These are phyloP conservation scores for Erpobdella octoculata DNA, from an alignment of 2,888 invertebrate species.

Conservation along the genomic window DNA sequence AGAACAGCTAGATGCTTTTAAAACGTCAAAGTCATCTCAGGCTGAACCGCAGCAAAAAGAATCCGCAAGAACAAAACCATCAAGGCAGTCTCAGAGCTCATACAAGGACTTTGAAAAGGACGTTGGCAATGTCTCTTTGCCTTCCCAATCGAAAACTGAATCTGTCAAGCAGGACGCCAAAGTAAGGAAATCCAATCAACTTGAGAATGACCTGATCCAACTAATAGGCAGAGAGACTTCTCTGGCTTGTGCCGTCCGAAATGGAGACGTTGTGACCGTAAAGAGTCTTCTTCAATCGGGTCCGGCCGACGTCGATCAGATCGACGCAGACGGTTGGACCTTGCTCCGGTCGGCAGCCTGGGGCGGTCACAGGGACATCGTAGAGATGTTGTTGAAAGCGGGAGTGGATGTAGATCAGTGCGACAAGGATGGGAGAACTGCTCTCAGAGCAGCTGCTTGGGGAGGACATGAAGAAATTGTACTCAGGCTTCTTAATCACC, in stretches of 20 bases:
- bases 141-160: not conserved
- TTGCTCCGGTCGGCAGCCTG: constrained; percentile 74
- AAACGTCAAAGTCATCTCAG: not conserved
- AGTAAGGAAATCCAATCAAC: not conserved
- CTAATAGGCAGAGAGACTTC: constrained; percentile 46
- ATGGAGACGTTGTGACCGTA: constrained; percentile 53
- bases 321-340: constrained; percentile 54
- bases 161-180: not conserved
- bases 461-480: constrained; percentile 56
- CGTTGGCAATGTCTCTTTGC: not conserved
- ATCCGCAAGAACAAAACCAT: not conserved
- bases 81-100: not conserved
- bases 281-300: constrained; percentile 44
- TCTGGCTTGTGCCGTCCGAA: constrained; percentile 63
- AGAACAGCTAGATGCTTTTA: not conserved
- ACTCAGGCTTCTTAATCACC: constrained; percentile 59
- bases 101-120: not conserved
- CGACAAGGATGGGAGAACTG: constrained; percentile 64
- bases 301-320: constrained; percentile 47
- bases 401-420: constrained; percentile 49
- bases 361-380: constrained; percentile 71
- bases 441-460: constrained; percentile 74
- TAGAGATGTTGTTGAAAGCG: constrained; percentile 42
- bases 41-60: constrained; percentile 4
- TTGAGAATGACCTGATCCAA: not conserved